phyloP scores from a whole-genome alignment of 2,888 invertebrate species.

The Agrypnus murinus region DNA sequence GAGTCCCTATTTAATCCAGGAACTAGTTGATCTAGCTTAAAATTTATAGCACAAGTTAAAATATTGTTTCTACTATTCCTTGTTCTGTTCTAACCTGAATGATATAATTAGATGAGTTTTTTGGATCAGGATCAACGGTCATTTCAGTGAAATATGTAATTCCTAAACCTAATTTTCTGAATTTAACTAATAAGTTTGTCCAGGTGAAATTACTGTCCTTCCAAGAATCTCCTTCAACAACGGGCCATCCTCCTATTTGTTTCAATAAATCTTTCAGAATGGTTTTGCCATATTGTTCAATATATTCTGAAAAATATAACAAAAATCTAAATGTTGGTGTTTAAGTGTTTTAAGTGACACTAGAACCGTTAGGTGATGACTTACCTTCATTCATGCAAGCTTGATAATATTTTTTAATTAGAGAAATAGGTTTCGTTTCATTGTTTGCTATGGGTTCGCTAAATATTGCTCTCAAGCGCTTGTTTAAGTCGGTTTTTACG shows the following conservation, averaged over 20 bases:
- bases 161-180: slow-evolving; percentile 42
- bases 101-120: slow-evolving; percentile 49
- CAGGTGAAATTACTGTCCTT: slow-evolving; percentile 16
- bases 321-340: background rate
- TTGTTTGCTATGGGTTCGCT: slow-evolving; percentile 64
- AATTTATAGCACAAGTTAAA: slow-evolving; percentile 43
- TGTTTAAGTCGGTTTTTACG: slow-evolving; percentile 69
- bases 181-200: background rate
- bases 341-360: background rate
- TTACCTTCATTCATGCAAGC: slow-evolving; percentile 68
- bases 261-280: slow-evolving; percentile 71
- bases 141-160: slow-evolving; percentile 44
- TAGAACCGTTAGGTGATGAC: background rate
- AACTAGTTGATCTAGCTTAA: slow-evolving; percentile 89
- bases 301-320: slow-evolving; percentile 56
- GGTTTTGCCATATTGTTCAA: slow-evolving; percentile 79
- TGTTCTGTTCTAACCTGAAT: slow-evolving; percentile 41
- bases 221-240: slow-evolving; percentile 25
- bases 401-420: slow-evolving; percentile 69
- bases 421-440: slow-evolving; percentile 69
- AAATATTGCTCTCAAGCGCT: slow-evolving; percentile 68
- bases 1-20: slow-evolving; percentile 90
- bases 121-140: slow-evolving; percentile 48
- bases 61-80: too few relatives aligned
- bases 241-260: slow-evolving; percentile 74